Evolutionary conservation across 2,797 vertebrate genomes (phyloP).

Genomic region (Schizopygopsis malacanthus): DNA sequence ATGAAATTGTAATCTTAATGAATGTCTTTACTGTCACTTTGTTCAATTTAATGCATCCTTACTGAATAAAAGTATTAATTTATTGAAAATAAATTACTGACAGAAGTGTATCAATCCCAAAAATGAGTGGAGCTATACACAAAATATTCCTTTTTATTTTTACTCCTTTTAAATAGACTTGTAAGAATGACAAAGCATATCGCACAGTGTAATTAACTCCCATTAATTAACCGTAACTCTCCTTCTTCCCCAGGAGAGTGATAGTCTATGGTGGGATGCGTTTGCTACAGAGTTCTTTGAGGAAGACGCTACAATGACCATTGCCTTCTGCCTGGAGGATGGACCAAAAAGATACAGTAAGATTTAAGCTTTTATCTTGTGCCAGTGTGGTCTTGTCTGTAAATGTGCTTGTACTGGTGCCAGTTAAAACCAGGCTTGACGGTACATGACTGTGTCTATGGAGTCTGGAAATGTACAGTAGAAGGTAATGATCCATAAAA

Average conservation of each 20-base stretch:
- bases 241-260: conserved; percentile 87
- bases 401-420: background rate
- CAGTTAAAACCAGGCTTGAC: background rate
- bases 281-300: conserved; percentile 99
- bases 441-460: background rate
- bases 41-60: background rate
- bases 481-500: conserved; percentile 14
- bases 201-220: conserved; percentile 53
- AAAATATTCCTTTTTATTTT: background rate
- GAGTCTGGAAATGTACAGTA: background rate
- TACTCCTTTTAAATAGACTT: background rate
- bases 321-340: conserved; percentile 99
- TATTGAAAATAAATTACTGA: background rate
- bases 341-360: conserved; percentile 99
- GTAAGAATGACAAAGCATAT: conserved; percentile 40
- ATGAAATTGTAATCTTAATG: background rate
- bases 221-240: conserved; percentile 49
- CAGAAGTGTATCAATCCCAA: background rate
- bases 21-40: background rate
- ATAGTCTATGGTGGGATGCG: conserved; percentile 99
- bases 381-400: background rate
- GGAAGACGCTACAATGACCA: conserved; percentile 96
- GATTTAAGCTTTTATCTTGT: conserved; percentile 58
- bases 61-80: background rate
- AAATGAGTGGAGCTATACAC: background rate